Evolutionary conservation across 23 tunicate species (phyloP), one percentile per base, ranked within the genome.

Genomic region (Pegea sp.): DNA sequence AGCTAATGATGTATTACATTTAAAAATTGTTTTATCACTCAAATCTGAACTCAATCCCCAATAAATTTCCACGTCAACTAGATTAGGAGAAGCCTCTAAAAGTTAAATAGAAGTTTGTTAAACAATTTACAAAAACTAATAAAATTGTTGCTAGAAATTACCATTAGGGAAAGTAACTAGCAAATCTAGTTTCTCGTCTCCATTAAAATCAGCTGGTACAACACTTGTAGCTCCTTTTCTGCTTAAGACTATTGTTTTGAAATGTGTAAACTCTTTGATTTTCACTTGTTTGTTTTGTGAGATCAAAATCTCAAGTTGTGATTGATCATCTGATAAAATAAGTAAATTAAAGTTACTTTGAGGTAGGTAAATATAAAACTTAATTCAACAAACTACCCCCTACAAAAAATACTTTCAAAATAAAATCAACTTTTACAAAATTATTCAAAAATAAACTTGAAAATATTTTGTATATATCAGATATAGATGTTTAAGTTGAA

Each of bases 191-290:
- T 22, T 32, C 2, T 64, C 70, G 38, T 81, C 93, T 52, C 70
- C 75, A 66, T 81, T 81, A 31, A 57, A 81, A 61, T 81, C 93
- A 26, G 64, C 93, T 49, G 93, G 75, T 60, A 76, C 58, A 22
- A 61, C 22, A 54, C 46, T 38, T 38, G 11, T 38, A 8, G 46
- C 46, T 8, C 46, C 46, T 8, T 8, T 16, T 38, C 46, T 38
- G 16, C 46, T 16, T 38, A 38, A 38, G 11, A 8, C 46, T 8
- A 38, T 38, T 38, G 46, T 38, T 38, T 38, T 16, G 16, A 38
- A 38, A 38, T 38, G 13, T 11, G 11, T 16, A 38, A 38, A 16
- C 46, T 38, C 46, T 8, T 38, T 38, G 11, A 16, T 38, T 16
- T 38, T 38, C 16, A 38, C 46, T 38, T 38, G 46, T 16, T 8